Base-by-base conservation (phyloP, 2,113 vertebrate species). In the Pterocles orientalis region DNA sequence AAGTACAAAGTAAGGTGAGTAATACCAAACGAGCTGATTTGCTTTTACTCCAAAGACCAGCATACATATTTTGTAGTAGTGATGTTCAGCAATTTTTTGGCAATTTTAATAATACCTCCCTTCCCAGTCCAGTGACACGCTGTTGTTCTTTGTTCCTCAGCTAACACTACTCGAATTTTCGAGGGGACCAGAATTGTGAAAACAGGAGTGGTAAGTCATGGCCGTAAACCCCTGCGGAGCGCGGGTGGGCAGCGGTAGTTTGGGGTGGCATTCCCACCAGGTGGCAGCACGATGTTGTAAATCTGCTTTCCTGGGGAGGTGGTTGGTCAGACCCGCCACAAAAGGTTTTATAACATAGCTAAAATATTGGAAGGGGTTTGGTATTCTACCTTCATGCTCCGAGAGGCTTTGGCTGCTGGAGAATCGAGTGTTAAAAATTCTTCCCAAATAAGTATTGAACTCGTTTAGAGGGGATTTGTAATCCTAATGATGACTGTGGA, bases 121-220 rank as follows among this genome's bases (percentile, higher is more conserved):
- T 92, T 48, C 73, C 60, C 65, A 23, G 43, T 5, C n/a, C 2
- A 2, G 66, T 95, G 84, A 97, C 47, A 2, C 9, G 1, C 93
- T 53, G 50, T 20, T 87, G n/a, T 92, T 94, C 68, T 98, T 96
- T 97, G 23, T 95, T 97, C 97, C 97, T 47, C 92, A 99, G 99
- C 99, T 90, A 99, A 99, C 97, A 99, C 99, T 39, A 99, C 99
- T 91, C 98, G 99, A 94, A 99, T 99, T 98, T 99, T 99, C 93
- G 99, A 99, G 97, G 99, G 99, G 64, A 99, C 99, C 39, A 98
- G 99, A 94, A 99, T 99, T 68, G 99, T 99, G 83, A 99, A 99
- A 96, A 99, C 99, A 79, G 99, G 99, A 98, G 99, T 99, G 99
- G 99, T 99, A 98, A 99, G 99, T 98, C 36, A 6, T 25, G 48